Evolutionary conservation across 2,113 vertebrate genomes (phyloP), one percentile per base, ranked within the genome.

Genomic region (Cynocephalus volans): DNA sequence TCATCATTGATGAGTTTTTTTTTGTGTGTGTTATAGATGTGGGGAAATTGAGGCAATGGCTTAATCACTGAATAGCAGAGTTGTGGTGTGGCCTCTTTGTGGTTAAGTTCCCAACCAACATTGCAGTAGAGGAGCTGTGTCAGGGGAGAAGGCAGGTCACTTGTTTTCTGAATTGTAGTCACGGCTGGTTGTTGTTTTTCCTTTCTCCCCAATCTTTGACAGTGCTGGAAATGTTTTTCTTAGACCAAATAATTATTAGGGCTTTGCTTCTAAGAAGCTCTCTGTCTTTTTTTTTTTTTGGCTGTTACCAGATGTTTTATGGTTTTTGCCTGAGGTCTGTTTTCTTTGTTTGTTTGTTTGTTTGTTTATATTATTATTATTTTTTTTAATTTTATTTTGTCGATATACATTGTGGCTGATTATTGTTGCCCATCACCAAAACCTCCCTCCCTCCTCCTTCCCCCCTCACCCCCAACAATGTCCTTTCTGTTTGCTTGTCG

Each of bases 181-280:
- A 75, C 93, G 87, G 15, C 15, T 58, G 23, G 19, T 33, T 65
- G 19, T 82, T 93, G 48, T 79, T 54, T 92, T 80, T 77, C n/a
- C 62, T 77, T 2, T 89, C 12, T 62, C 17, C 19, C 24, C n/a
- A 31, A 36, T 81, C 81, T 92, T 81, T 60, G 93, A 52, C 93
- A 93, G 54, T 97, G 96, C 64, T 89, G 86, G 79, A 92, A 95
- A 76, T 97, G 33, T 82, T 82, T 95, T 89, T 94, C 56, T 93
- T 92, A 88, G 83, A 87, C 77, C 24, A 86, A 48, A 33, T 92
- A 94, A 69, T 93, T 88, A 73, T 2, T n/a, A n/a, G 60, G 45
- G 50, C 76, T 97, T 97, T 96, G 67, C 64, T 97, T 85, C 77
- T 97, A 88, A 62, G 89, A 95, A 97, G 52, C 4, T 72, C 52